phyloP scores from a whole-genome alignment of 2,113 vertebrate genomes.

The Atractosteus spatula region DNA sequence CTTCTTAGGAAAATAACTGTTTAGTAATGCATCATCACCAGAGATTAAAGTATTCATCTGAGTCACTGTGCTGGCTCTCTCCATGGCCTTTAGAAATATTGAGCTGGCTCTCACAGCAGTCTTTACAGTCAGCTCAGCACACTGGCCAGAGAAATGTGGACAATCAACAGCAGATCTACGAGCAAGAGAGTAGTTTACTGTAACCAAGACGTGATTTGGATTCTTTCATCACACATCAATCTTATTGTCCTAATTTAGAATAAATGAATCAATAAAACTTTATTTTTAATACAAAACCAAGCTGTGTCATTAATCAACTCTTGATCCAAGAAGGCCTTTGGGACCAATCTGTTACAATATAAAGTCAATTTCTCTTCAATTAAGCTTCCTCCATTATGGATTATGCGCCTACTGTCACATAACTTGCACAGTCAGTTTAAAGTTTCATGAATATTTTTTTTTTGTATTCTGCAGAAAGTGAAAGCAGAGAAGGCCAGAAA shows the following conservation, averaged over 20 bases:
- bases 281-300: not conserved
- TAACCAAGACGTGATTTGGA: not conserved
- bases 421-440: no score
- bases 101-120: no score
- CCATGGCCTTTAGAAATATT: no score
- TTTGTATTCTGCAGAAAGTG: no score
- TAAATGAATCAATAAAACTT: not conserved
- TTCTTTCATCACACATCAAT: not conserved
- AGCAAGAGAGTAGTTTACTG: not conserved
- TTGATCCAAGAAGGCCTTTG: not conserved
- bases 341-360: not conserved
- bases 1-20: not conserved
- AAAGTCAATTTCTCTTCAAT: not conserved
- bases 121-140: not conserved
- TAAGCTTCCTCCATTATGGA: not conserved
- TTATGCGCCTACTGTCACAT: no score
- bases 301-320: not conserved
- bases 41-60: not conserved
- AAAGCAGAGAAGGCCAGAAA: no score
- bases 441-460: no score
- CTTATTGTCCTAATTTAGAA: not conserved
- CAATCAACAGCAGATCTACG: not conserved
- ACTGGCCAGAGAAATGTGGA: not conserved
- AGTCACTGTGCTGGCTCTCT: not conserved
- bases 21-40: slow-evolving; percentile 3